These are phyloP conservation scores for Pseudanteris insignis DNA, from an alignment of 2,888 invertebrate genomes.

Conservation along the genomic window DNA sequence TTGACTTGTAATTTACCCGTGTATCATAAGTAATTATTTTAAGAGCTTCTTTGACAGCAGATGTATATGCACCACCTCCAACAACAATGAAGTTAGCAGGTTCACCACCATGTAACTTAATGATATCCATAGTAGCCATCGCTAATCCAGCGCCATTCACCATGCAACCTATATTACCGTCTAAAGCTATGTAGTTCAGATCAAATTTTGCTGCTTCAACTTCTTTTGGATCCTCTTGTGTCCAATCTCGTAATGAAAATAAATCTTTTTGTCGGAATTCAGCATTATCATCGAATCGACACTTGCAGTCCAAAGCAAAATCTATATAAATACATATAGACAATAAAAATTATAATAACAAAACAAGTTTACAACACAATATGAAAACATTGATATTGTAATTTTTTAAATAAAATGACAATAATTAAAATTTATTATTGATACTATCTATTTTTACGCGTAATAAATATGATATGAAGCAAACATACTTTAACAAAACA, in stretches of 20 bases:
- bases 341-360: conserved; percentile 15
- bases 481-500: no score
- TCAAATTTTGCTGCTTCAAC: conserved; percentile 88
- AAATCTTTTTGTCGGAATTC: conserved; percentile 90
- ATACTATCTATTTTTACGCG: no score
- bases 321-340: conserved; percentile 70
- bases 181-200: conserved; percentile 93
- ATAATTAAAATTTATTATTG: no score
- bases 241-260: conserved; percentile 84
- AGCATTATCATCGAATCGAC: conserved; percentile 95
- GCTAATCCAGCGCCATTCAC: conserved; percentile 97
- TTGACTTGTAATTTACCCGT: conserved; percentile 80
- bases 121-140: conserved; percentile 99
- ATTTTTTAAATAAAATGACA: no score
- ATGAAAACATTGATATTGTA: no score
- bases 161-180: conserved; percentile 92
- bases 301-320: conserved; percentile 93
- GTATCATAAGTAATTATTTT: conserved; percentile 94
- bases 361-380: no score
- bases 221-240: conserved; percentile 93
- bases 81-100: conserved; percentile 98
- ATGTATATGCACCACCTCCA: conserved; percentile 92
- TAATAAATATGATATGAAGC: no score
- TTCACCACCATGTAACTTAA: conserved; percentile 92
- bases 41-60: conserved; percentile 94